Evolutionary conservation across 1,140 invertebrate species (phyloP), one percentile per base, ranked within the genome.

Genomic region (Pinna nobilis): DNA sequence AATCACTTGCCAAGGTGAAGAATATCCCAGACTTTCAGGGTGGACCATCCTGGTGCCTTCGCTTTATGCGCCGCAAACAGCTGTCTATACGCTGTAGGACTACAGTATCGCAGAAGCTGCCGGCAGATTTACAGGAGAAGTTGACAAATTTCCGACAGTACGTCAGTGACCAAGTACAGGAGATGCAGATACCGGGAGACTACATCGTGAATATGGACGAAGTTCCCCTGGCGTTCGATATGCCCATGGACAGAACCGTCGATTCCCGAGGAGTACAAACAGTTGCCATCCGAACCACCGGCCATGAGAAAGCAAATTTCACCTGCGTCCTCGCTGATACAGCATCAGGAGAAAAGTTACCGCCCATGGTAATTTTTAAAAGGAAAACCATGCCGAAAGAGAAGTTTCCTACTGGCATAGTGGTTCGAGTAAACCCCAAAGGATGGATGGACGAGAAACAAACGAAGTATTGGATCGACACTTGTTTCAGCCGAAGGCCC

Each of bases 281-380:
- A 28, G 41, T 63, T 18, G 30, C 60, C 4, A 47, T 63, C 33
- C 30, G 32, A 2, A 63, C 60, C 37, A 63, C 60, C 4, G 37
- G 37, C 5, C 37, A 63, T 32, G 23, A 44, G 28, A 66, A 53
- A 25, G 37, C 63, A 5, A 33, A 13, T 20, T 66, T 66, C 32
- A 66, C 63, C n/a, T n/a, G n/a, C n/a, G 79, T 82, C n/a, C 49
- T 84, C 2, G 44, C 70, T 1, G 71, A 63, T 15, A 71, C 74
- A 15, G 79, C 75, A 13, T 74, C 70, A 37, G 77, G 83, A 7
- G 75, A 65, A 33, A 84, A 83, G 57, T 47, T 85, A 11, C 81
- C 76, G 53, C 77, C 80, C 0, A 84, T 80, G 72, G 60, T 86
- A 23, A 82, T 87, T 55, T 87, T 87, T 32, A 86, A 82, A 69